A percentile compares a stretch with the other conserved stretches of the same genome.
phyloP scores from a whole-genome alignment of 2,113 vertebrate species.

The Hymenochirus boettgeri region DNA sequence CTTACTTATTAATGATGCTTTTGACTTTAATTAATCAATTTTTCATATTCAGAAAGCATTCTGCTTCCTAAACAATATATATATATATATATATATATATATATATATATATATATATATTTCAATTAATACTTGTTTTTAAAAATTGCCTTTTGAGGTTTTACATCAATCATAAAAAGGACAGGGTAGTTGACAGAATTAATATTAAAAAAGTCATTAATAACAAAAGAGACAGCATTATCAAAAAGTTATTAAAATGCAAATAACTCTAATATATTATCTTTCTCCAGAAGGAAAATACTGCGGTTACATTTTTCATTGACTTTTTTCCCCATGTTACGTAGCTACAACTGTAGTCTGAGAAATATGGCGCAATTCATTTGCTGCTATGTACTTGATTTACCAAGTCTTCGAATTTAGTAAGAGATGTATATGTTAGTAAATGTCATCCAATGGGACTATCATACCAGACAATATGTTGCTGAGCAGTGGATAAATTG shows the following conservation, averaged over 20 bases:
- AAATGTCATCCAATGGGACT: conserved; percentile 29
- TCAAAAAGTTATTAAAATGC: conserved; percentile 19
- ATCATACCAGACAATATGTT: conserved; percentile 23
- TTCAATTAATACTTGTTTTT: too few species aligned
- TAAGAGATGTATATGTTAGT: conserved; percentile 16
- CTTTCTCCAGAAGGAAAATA: neutral
- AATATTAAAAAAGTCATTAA: neutral
- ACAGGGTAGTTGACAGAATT: neutral
- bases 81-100: too few species aligned
- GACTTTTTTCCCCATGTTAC: neutral
- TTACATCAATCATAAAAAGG: neutral
- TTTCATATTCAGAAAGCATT: too few species aligned
- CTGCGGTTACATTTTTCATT: neutral
- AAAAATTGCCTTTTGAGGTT: too few species aligned
- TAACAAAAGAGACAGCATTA: neutral
- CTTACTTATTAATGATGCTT: too few species aligned
- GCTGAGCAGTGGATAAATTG: conserved; percentile 32
- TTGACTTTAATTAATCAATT: too few species aligned
- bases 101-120: too few species aligned
- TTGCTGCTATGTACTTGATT: conserved; percentile 13
- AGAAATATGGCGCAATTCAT: conserved; percentile 8
- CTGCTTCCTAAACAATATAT: too few species aligned
- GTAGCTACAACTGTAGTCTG: neutral
- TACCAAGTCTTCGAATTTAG: conserved; percentile 11
- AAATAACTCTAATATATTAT: neutral